Percentiles rank a stretch among this genome's conserved stretches.
These are phyloP conservation scores for Schizotus pectinicornis DNA, from an alignment of 2,888 invertebrate genomes.

Conservation along the genomic window DNA sequence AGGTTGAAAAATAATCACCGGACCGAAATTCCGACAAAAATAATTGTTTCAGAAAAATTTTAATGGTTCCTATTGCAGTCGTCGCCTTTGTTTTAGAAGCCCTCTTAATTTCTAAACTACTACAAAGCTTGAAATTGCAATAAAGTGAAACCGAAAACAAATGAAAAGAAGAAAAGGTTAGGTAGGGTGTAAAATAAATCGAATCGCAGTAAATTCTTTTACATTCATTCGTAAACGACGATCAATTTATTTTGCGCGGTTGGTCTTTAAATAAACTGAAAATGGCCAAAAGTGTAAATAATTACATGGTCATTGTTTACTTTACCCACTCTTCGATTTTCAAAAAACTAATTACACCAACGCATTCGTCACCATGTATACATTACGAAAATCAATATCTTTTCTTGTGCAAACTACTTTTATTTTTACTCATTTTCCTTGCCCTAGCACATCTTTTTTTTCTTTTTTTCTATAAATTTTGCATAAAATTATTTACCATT, in stretches of 20 bases:
- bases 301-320: conserved; percentile 10
- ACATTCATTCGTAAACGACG: conserved; percentile 46
- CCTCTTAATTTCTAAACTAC: conserved; percentile 25
- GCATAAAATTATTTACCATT: too few relatives aligned
- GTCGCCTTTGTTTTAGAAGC: conserved; percentile 17
- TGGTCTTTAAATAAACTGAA: background rate
- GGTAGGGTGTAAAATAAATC: conserved; percentile 47
- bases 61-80: conserved; percentile 1
- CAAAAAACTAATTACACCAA: too few relatives aligned
- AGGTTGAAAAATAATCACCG: too few relatives aligned
- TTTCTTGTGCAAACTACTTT: too few relatives aligned
- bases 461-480: too few relatives aligned
- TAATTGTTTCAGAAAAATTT: background rate
- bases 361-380: too few relatives aligned
- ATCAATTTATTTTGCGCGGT: conserved; percentile 39
- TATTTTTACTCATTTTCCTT: too few relatives aligned
- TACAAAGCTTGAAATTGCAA: conserved; percentile 30
- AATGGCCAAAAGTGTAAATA: conserved; percentile 19
- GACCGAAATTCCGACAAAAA: too few relatives aligned
- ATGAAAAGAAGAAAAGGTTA: conserved; percentile 43
- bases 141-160: conserved; percentile 42
- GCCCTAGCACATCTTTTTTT: too few relatives aligned
- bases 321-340: conserved; percentile 7
- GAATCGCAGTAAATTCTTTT: conserved; percentile 47
- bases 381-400: too few relatives aligned